Percentiles rank a stretch among this genome's conserved stretches.
phyloP scores from a whole-genome alignment of 2,888 invertebrate genomes.

The Xanthorhoe spadicearia region DNA sequence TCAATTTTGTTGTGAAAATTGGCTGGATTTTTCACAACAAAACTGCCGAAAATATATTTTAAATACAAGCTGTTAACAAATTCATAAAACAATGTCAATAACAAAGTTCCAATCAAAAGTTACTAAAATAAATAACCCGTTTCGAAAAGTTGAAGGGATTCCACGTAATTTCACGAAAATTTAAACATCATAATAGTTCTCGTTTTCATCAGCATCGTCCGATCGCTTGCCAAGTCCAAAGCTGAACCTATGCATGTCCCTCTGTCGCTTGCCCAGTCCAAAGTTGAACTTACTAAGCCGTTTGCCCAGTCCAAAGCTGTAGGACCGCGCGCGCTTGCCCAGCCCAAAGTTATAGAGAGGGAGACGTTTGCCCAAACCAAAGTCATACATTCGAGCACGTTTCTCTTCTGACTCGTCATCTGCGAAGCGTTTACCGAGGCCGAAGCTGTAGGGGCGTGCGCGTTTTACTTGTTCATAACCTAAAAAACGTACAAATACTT shows the following conservation, averaged over 20 bases:
- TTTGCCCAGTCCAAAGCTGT: constrained; percentile 85
- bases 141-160: constrained; percentile 16
- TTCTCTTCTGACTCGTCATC: constrained; percentile 72
- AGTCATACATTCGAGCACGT: constrained; percentile 73
- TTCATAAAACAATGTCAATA: background rate
- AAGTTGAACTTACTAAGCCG: constrained; percentile 83
- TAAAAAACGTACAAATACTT: constrained; percentile 39
- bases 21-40: constrained; percentile 72
- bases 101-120: constrained; percentile 37
- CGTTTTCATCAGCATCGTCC: constrained; percentile 63
- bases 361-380: constrained; percentile 76
- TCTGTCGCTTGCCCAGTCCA: constrained; percentile 83
- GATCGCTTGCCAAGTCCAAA: constrained; percentile 85
- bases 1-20: constrained; percentile 64
- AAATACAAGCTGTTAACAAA: background rate
- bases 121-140: constrained; percentile 38
- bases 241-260: constrained; percentile 79
- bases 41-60: constrained; percentile 33
- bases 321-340: constrained; percentile 76
- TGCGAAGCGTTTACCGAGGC: constrained; percentile 87
- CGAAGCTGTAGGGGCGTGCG: constrained; percentile 88
- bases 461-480: constrained; percentile 78
- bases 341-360: constrained; percentile 81
- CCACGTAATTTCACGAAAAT: constrained; percentile 57
- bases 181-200: constrained; percentile 69